phyloP scores from a whole-genome alignment of 2,888 invertebrate species.

The Steinernema carpocapsae region DNA sequence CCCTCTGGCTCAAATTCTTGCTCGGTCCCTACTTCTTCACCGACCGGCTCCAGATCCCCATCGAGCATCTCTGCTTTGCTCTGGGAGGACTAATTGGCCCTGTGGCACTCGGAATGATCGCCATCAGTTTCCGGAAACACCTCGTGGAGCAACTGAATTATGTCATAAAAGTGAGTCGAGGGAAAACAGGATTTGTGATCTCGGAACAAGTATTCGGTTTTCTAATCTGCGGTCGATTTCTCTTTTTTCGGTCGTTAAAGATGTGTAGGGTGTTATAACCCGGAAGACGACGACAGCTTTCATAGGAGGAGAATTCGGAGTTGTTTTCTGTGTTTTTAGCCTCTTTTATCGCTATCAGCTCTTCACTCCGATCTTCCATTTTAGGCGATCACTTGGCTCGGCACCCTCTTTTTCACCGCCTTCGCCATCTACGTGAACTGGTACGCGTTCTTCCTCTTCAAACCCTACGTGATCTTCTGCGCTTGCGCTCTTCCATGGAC shows the following conservation, averaged over 20 bases:
- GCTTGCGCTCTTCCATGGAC: slow-evolving; percentile 49
- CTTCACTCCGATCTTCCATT: too few species aligned
- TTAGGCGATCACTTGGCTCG: slow-evolving; percentile 68
- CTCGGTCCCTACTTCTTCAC: slow-evolving; percentile 78
- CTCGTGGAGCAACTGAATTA: slow-evolving; percentile 78
- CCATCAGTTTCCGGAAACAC: slow-evolving; percentile 73
- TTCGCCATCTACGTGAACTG: slow-evolving; percentile 46
- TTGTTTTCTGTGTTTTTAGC: not conserved
- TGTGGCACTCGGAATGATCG: slow-evolving; percentile 72
- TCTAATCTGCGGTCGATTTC: too few species aligned
- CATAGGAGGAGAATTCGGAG: too few species aligned
- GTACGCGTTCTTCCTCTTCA: slow-evolving; percentile 48
- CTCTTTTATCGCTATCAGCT: too few species aligned
- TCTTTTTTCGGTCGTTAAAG: too few species aligned
- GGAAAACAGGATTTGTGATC: not conserved
- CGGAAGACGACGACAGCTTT: too few species aligned
- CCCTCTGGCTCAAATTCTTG: slow-evolving; percentile 86
- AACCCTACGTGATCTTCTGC: slow-evolving; percentile 41
- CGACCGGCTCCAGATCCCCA: slow-evolving; percentile 75
- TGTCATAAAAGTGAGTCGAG: slow-evolving; percentile 83
- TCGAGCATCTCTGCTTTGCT: slow-evolving; percentile 73
- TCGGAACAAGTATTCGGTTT: too few species aligned
- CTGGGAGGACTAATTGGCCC: slow-evolving; percentile 81
- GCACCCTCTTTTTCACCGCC: slow-evolving; percentile 43
- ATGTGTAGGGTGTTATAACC: too few species aligned